These are phyloP conservation scores for Diabrotica balteata DNA, from an alignment of 2,888 invertebrate species.

Conservation along the genomic window DNA sequence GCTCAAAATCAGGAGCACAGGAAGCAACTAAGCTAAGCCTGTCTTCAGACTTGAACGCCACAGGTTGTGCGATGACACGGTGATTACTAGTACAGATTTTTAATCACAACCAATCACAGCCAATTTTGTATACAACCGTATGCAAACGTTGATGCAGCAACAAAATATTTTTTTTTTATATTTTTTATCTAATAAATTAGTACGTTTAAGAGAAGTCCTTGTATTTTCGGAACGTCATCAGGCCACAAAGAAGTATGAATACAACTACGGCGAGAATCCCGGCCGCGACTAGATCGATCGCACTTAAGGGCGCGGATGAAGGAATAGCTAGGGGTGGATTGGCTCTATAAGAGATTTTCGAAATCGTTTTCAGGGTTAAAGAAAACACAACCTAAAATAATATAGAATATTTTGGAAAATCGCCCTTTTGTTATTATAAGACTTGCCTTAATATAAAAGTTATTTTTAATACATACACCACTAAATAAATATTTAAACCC, in stretches of 20 bases:
- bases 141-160: not conserved
- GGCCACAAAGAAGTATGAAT: constrained; percentile 26
- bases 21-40: no score
- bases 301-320: constrained; percentile 34
- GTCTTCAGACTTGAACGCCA: no score
- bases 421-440: not conserved
- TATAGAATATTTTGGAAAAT: not conserved
- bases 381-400: constrained; percentile 1
- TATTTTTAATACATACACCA: no score
- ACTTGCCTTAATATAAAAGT: not conserved
- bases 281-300: constrained; percentile 36
- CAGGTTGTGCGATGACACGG: no score
- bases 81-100: not conserved
- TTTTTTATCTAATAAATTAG: not conserved
- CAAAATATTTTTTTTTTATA: not conserved
- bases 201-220: not conserved
- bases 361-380: not conserved
- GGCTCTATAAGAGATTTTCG: not conserved
- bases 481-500: no score
- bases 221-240: constrained; percentile 13
- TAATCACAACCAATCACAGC: not conserved
- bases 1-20: no score
- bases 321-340: constrained; percentile 19
- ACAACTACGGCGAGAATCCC: constrained; percentile 23
- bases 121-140: not conserved